phyloP scores from a whole-genome alignment of 2,888 invertebrate genomes.

The Lasius fuliginosus region DNA sequence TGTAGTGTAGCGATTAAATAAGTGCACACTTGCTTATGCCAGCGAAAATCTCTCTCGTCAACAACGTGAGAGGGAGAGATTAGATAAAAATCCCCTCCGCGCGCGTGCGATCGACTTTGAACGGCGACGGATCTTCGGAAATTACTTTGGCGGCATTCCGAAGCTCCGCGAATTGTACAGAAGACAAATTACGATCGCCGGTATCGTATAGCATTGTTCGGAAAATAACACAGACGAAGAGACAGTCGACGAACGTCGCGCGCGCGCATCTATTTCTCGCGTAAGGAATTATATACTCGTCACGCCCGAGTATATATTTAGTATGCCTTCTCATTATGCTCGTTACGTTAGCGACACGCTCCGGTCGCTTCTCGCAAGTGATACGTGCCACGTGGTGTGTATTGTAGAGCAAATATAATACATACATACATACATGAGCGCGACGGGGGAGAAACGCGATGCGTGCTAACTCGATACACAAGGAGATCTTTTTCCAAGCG shows the following conservation, averaged over 20 bases:
- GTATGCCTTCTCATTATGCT: slow-evolving; percentile 52
- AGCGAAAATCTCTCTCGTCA: slow-evolving; percentile 28
- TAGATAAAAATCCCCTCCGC: slow-evolving; percentile 52
- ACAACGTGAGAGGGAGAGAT: slow-evolving; percentile 40
- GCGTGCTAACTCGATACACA: slow-evolving; percentile 45
- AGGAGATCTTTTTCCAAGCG: slow-evolving; percentile 39
- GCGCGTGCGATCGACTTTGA: slow-evolving; percentile 24
- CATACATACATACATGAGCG: not conserved
- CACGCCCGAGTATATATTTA: slow-evolving; percentile 41
- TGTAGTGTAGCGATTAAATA: slow-evolving; percentile 13
- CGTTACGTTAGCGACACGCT: slow-evolving; percentile 48
- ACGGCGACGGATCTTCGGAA: not conserved
- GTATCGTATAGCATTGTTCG: not conserved
- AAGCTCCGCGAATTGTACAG: not conserved
- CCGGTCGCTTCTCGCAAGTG: slow-evolving; percentile 53
- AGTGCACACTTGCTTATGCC: slow-evolving; percentile 5
- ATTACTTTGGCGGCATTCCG: not conserved
- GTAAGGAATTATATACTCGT: slow-evolving; percentile 16
- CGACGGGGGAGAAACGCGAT: not conserved
- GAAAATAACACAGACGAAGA: not conserved
- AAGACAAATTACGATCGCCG: not conserved
- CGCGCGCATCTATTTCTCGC: not conserved
- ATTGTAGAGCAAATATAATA: slow-evolving; percentile 16
- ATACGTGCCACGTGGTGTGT: slow-evolving; percentile 30
- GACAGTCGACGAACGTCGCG: not conserved